A percentile compares a stretch with the other conserved stretches of the same genome.
phyloP scores from a whole-genome alignment of 2,888 invertebrate genomes.

The Helleia helle region DNA sequence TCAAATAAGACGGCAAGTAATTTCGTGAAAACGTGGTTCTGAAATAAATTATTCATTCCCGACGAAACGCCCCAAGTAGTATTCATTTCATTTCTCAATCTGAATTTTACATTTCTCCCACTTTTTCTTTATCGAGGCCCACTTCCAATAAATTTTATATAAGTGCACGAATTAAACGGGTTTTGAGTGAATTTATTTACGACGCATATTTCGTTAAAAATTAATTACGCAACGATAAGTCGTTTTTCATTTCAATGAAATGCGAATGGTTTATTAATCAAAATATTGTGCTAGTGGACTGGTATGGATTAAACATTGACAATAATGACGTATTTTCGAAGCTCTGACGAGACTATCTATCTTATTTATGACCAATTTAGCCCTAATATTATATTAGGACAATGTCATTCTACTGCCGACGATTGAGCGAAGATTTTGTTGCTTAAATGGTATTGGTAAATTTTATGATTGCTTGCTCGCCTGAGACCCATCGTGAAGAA shows the following conservation, averaged over 20 bases:
- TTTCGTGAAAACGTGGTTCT: constrained; percentile 66
- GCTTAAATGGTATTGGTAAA: too few relatives aligned
- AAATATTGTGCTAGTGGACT: neutral
- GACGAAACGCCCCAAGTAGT: constrained; percentile 70
- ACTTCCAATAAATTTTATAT: constrained; percentile 66
- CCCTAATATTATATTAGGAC: too few relatives aligned
- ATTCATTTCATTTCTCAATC: constrained; percentile 73
- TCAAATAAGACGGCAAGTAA: constrained; percentile 66
- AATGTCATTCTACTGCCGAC: too few relatives aligned
- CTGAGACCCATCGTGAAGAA: too few relatives aligned
- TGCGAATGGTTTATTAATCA: neutral
- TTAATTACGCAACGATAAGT: neutral
- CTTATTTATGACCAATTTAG: too few relatives aligned
- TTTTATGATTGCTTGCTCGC: too few relatives aligned
- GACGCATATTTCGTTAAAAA: constrained; percentile 19
- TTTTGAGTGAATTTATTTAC: constrained; percentile 22
- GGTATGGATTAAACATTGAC: too few relatives aligned
- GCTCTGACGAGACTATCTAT: too few relatives aligned
- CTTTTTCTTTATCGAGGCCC: constrained; percentile 58
- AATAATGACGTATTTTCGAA: too few relatives aligned
- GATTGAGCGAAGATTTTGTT: too few relatives aligned
- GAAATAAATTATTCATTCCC: constrained; percentile 73
- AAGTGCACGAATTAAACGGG: constrained; percentile 54
- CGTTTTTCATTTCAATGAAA: neutral
- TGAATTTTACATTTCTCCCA: constrained; percentile 61